Conservation (phyloP, 1,140 invertebrate species). For the Physella acuta region DNA sequence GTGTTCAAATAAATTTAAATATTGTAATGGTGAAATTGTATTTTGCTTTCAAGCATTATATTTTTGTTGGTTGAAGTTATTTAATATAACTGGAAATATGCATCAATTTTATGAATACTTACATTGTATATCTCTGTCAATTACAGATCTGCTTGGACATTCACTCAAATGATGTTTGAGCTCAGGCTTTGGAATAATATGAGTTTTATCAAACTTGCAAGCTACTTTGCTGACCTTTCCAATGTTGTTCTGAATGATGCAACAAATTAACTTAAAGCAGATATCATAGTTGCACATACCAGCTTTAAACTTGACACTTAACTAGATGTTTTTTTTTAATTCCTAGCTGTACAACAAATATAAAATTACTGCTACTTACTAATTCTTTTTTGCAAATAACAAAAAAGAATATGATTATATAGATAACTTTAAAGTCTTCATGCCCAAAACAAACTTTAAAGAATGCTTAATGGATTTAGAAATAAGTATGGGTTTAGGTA, state of each 20-base stretch:
- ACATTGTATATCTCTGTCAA: constrained; percentile 27
- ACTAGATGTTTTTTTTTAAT: neutral
- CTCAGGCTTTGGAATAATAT: constrained; percentile 30
- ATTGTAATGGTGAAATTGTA: no score
- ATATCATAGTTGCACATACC: no score
- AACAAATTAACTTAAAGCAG: neutral
- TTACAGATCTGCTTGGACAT: constrained; percentile 20
- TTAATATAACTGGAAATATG: no score
- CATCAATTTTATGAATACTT: no score
- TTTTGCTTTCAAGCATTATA: no score
- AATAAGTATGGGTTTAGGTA: no score
- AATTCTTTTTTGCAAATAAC: neutral
- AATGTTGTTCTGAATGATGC: constrained; percentile 16
- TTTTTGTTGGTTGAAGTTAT: no score
- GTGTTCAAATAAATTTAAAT: no score
- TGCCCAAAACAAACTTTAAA: no score
- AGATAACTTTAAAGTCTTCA: no score
- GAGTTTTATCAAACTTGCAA: constrained; percentile 32
- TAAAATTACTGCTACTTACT: neutral
- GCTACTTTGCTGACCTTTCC: constrained; percentile 12
- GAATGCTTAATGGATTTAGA: no score
- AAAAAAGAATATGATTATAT: neutral
- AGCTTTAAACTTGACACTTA: neutral
- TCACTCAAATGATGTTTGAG: constrained; percentile 24
- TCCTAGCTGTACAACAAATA: neutral